A percentile compares a stretch with the other conserved stretches of the same genome.
phyloP scores from a whole-genome alignment of 1,140 invertebrate species.

The Drosophila eugracilis region DNA sequence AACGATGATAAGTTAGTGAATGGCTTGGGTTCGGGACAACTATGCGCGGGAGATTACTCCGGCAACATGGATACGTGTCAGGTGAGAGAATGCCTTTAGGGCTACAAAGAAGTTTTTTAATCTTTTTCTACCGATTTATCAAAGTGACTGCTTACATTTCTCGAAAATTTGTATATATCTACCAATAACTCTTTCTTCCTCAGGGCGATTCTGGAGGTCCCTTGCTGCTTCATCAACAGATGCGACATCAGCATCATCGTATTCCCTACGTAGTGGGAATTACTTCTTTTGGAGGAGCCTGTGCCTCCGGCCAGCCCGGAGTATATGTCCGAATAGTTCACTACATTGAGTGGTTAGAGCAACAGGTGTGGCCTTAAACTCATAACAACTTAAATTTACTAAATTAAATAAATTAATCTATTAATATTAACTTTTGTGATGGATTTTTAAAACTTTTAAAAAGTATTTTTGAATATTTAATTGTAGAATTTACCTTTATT shows the following conservation, averaged over 20 bases:
- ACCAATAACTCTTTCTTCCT: not conserved
- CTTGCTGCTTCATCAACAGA: slow-evolving; percentile 87
- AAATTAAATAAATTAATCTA: too few relatives aligned
- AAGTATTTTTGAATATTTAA: not conserved
- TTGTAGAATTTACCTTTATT: not conserved
- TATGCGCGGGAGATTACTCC: slow-evolving; percentile 90
- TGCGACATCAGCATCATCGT: slow-evolving; percentile 85
- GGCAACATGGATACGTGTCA: slow-evolving; percentile 92
- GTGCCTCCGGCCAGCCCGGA: slow-evolving; percentile 90
- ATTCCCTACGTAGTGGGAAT: slow-evolving; percentile 90
- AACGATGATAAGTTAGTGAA: slow-evolving; percentile 29
- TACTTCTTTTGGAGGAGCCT: slow-evolving; percentile 92
- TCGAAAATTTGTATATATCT: too few relatives aligned
- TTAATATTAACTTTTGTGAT: too few relatives aligned
- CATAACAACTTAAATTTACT: not conserved
- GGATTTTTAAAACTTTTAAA: not conserved
- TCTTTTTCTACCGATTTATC: too few relatives aligned
- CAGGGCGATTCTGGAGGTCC: slow-evolving; percentile 89
- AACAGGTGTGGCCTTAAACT: slow-evolving; percentile 47
- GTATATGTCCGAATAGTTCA: slow-evolving; percentile 88
- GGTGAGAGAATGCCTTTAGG: slow-evolving; percentile 44
- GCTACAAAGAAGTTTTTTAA: too few relatives aligned
- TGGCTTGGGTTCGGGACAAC: slow-evolving; percentile 64
- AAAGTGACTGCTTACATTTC: too few relatives aligned
- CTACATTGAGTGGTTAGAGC: slow-evolving; percentile 88